A percentile compares a stretch with the other conserved stretches of the same genome.
phyloP scores from a whole-genome alignment of 2,888 invertebrate species.

The Chloroclystis v-ata region DNA sequence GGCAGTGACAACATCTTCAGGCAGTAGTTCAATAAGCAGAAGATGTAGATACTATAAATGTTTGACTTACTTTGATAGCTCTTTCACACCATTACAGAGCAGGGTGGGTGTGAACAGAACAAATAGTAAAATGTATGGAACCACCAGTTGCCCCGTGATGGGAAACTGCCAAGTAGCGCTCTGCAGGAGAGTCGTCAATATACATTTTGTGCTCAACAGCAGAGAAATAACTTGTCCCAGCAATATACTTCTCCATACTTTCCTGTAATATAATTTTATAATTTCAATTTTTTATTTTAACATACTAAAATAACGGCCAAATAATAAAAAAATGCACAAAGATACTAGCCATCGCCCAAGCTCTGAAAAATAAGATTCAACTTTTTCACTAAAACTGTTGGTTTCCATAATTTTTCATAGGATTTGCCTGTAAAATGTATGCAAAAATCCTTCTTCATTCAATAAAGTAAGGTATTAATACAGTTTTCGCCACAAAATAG shows the following conservation, averaged over 20 bases:
- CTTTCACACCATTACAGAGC: constrained; percentile 83
- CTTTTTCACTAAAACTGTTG: constrained; percentile 80
- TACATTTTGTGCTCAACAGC: constrained; percentile 86
- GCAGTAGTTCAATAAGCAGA: too few relatives aligned
- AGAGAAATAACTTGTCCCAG: constrained; percentile 87
- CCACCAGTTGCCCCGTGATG: constrained; percentile 88
- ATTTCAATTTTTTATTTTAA: not conserved
- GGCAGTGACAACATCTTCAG: too few relatives aligned
- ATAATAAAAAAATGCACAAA: constrained; percentile 3
- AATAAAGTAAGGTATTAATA: not conserved
- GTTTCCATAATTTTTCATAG: constrained; percentile 51
- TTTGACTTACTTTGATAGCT: constrained; percentile 79
- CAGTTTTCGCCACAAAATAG: constrained; percentile 10
- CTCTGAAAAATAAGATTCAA: constrained; percentile 82
- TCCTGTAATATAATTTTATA: constrained; percentile 65
- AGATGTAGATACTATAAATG: too few relatives aligned
- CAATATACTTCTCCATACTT: constrained; percentile 84
- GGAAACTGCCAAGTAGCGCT: constrained; percentile 83
- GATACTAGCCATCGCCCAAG: constrained; percentile 82
- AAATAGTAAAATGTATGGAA: constrained; percentile 87
- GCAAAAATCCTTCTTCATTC: not conserved
- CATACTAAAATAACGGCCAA: constrained; percentile 2
- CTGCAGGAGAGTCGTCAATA: constrained; percentile 83
- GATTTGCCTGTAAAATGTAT: not conserved
- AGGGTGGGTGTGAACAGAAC: constrained; percentile 87